Evolutionary conservation across 2,797 vertebrate species (phyloP).

Genomic region (Sebastolobus alascanus): DNA sequence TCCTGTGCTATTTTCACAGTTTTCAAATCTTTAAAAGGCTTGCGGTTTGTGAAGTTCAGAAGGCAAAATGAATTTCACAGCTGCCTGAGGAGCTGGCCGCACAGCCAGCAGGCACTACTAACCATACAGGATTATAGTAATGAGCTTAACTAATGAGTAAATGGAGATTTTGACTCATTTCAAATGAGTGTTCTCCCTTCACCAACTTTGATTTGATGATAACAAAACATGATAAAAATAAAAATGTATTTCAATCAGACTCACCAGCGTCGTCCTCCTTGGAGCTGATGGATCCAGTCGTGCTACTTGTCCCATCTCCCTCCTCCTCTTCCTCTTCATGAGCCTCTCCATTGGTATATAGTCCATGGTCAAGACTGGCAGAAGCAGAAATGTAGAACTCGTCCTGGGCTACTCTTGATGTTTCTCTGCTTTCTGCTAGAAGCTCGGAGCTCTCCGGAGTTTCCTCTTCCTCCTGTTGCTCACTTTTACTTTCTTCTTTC

Average conservation of each 20-base stretch:
- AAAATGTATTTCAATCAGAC: conserved; percentile 61
- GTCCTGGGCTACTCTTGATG: conserved; percentile 71
- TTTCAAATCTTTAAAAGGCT: conserved; percentile 58
- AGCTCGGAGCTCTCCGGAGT: conserved; percentile 75
- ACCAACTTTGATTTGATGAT: neutral
- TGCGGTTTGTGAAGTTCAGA: conserved; percentile 53
- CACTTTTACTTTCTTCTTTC: conserved; percentile 70
- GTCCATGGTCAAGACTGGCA: conserved; percentile 52
- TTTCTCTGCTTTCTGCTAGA: conserved; percentile 76
- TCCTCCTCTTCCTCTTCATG: conserved; percentile 72
- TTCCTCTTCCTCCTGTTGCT: conserved; percentile 74
- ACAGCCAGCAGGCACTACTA: conserved; percentile 26
- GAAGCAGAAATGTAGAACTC: conserved; percentile 68
- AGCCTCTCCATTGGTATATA: conserved; percentile 75
- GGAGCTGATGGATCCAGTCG: conserved; percentile 80
- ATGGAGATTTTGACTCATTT: conserved; percentile 2
- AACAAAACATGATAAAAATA: neutral
- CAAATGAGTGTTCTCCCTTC: neutral
- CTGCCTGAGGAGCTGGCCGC: conserved; percentile 35
- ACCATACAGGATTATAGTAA: conserved; percentile 4
- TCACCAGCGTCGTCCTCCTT: conserved; percentile 88
- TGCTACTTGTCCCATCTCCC: conserved; percentile 80
- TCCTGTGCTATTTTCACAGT: conserved; percentile 54
- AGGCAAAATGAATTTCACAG: conserved; percentile 53
- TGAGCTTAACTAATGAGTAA: conserved; percentile 6